Conservation (phyloP, 2,113 vertebrate species). For the Azemiops feae region DNA sequence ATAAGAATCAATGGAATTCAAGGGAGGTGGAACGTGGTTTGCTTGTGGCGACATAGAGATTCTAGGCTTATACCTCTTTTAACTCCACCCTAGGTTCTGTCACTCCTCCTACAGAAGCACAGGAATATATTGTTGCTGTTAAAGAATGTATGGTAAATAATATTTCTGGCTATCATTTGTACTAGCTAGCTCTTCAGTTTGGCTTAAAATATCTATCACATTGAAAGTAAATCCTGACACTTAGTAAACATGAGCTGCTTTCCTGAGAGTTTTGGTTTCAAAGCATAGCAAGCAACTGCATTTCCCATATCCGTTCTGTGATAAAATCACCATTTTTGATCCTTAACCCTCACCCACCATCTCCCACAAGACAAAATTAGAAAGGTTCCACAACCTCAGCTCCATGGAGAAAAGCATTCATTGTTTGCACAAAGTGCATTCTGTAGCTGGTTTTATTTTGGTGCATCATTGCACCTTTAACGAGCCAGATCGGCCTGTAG, state of each 20-base stretch:
- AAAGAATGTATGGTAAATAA: slow-evolving; percentile 50
- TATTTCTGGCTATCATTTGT: slow-evolving; percentile 41
- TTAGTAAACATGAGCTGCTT: slow-evolving; percentile 10
- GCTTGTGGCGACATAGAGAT: neutral
- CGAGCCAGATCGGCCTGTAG: neutral
- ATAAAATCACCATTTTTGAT: slow-evolving; percentile 5
- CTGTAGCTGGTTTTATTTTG: slow-evolving; percentile 21
- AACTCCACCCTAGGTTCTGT: neutral
- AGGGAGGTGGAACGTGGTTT: neutral
- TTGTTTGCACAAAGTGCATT: neutral
- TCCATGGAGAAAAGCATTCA: neutral
- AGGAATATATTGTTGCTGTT: slow-evolving; percentile 36
- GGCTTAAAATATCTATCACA: slow-evolving; percentile 53
- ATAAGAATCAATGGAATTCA: neutral
- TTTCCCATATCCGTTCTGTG: rapidly evolving
- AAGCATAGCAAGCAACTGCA: rapidly evolving
- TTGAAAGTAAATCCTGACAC: slow-evolving; percentile 31
- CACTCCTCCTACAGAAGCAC: neutral
- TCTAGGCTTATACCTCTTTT: neutral
- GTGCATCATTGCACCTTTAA: neutral
- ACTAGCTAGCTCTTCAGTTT: slow-evolving; percentile 39
- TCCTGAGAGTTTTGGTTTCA: neutral
- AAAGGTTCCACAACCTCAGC: rapidly evolving
- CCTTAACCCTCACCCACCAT: neutral
- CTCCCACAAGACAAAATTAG: neutral